Evolutionary conservation across 2,888 invertebrate species (phyloP).

Genomic region (Eristalis arbustorum): DNA sequence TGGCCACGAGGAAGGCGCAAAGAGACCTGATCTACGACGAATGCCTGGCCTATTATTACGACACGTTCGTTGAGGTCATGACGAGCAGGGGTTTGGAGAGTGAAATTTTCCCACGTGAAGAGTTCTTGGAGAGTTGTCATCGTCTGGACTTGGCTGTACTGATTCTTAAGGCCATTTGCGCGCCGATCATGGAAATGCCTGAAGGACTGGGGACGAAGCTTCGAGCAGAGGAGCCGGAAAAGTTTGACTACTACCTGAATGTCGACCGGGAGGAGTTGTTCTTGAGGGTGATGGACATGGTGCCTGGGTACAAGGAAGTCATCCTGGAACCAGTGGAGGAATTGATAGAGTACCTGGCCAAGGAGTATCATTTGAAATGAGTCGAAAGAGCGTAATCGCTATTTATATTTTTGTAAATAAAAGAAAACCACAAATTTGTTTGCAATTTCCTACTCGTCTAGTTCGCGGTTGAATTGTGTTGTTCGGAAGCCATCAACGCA

Average conservation of each 20-base stretch:
- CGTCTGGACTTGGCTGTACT: constrained; percentile 76
- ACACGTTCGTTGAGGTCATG: constrained; percentile 73
- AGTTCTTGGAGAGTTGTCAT: constrained; percentile 77
- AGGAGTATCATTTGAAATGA: background rate
- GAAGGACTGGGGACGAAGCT: constrained; percentile 76
- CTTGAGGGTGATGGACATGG: constrained; percentile 75
- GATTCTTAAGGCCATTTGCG: constrained; percentile 77
- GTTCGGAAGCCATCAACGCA: too few species aligned
- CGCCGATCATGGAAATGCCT: constrained; percentile 78
- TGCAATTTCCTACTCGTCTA: too few species aligned
- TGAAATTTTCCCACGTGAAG: constrained; percentile 74
- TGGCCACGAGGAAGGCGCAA: constrained; percentile 78
- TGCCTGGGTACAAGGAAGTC: constrained; percentile 75
- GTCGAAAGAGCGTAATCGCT: too few species aligned
- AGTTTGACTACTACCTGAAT: constrained; percentile 79
- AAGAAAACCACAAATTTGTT: too few species aligned
- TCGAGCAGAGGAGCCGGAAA: constrained; percentile 75
- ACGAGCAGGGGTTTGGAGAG: constrained; percentile 52
- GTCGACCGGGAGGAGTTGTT: constrained; percentile 79
- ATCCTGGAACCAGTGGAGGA: constrained; percentile 76
- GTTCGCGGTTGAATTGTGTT: too few species aligned
- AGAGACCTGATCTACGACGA: constrained; percentile 76
- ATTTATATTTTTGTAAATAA: too few species aligned
- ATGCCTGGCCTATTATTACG: constrained; percentile 80
- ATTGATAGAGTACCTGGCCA: constrained; percentile 74